Evolutionary conservation across 2,113 vertebrate species (phyloP).

Genomic region (Macquaria australasica): DNA sequence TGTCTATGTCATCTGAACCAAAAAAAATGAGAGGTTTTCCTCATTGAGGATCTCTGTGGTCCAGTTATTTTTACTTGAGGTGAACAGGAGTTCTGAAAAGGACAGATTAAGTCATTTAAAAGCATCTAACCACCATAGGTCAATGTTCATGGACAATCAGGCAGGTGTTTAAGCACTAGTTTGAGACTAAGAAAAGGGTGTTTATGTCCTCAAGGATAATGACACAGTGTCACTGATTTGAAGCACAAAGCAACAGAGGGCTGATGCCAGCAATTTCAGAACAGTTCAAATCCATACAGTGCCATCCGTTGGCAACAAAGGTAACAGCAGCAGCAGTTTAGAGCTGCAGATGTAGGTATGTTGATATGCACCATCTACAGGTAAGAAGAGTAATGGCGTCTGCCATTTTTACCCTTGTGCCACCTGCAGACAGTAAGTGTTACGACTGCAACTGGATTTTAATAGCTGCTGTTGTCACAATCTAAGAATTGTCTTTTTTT

Average conservation of each 20-base stretch:
- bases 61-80: constrained; percentile 17
- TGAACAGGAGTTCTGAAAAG: background rate
- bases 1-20: constrained; percentile 26
- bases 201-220: background rate
- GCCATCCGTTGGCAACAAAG: background rate
- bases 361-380: background rate
- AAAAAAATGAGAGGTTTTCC: constrained; percentile 39
- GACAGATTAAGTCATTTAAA: background rate
- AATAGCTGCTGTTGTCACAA: no score
- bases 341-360: background rate
- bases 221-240: background rate
- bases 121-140: background rate
- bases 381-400: background rate
- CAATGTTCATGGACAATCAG: background rate
- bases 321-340: background rate
- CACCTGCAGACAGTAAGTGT: background rate
- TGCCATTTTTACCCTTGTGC: background rate
- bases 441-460: no score
- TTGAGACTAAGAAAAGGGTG: background rate
- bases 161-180: background rate
- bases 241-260: background rate
- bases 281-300: background rate
- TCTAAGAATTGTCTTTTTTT: no score
- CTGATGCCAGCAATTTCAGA: background rate
- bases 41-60: background rate